Evolutionary conservation across 1,140 invertebrate species (phyloP).

Genomic region (Anoplolepis gracilipes): DNA sequence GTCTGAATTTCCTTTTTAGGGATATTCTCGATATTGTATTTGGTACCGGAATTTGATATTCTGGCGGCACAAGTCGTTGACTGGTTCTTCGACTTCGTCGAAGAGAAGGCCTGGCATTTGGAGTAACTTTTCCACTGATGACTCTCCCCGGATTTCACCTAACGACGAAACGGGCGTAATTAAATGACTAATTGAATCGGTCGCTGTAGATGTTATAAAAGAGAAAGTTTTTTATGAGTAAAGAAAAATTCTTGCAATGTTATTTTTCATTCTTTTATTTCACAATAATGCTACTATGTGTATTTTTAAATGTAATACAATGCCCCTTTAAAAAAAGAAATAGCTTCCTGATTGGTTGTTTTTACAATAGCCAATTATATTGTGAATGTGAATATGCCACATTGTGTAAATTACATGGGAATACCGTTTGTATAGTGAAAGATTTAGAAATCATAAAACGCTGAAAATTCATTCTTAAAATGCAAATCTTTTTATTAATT

Average conservation of each 20-base stretch:
- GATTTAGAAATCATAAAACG: not conserved
- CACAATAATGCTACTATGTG: not conserved
- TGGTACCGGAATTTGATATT: conserved; percentile 13
- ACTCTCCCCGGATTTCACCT: conserved; percentile 53
- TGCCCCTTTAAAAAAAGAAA: not conserved
- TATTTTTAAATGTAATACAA: not conserved
- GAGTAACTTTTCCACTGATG: conserved; percentile 54
- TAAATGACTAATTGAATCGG: conserved; percentile 17
- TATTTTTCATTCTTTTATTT: not conserved
- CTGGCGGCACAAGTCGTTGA: conserved; percentile 3
- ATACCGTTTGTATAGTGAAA: not conserved
- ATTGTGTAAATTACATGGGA: not conserved
- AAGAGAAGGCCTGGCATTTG: conserved; percentile 44
- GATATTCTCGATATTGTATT: conserved; percentile 43
- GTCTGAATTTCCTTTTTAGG: conserved; percentile 2
- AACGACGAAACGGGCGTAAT: conserved; percentile 11
- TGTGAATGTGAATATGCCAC: not conserved
- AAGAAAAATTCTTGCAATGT: not conserved
- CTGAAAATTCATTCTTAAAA: not conserved
- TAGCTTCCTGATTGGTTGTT: not conserved
- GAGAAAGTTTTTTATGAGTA: conserved; percentile 8
- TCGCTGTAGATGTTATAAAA: not conserved
- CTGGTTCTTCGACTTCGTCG: conserved; percentile 36
- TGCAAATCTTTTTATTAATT: not conserved
- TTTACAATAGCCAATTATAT: not conserved